Conservation (phyloP, 1,140 invertebrate genomes). For the Euschistus heros region DNA sequence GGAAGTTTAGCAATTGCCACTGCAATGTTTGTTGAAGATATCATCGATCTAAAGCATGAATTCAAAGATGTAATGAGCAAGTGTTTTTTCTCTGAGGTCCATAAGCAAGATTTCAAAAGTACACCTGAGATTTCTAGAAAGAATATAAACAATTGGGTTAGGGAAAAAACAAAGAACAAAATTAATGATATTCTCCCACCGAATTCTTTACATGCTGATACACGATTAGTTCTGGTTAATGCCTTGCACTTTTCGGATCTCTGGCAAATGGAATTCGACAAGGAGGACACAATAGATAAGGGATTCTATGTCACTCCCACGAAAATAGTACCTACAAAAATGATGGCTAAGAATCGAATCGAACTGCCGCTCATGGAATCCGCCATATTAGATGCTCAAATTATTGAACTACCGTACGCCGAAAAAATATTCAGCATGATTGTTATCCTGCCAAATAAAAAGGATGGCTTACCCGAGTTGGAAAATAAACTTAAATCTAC, state of each 20-base stretch:
- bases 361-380: constrained; percentile 42
- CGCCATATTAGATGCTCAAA: constrained; percentile 39
- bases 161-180: constrained; percentile 55
- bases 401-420: constrained; percentile 46
- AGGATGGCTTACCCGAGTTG: too few species aligned
- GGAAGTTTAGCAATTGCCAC: constrained; percentile 50
- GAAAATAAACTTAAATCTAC: too few species aligned
- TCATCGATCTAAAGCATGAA: constrained; percentile 37
- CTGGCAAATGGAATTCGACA: constrained; percentile 49
- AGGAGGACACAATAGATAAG: constrained; percentile 34
- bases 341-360: constrained; percentile 48
- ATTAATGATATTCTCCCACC: constrained; percentile 53
- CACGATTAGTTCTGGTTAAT: constrained; percentile 61
- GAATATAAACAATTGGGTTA: constrained; percentile 59
- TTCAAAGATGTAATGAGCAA: constrained; percentile 39
- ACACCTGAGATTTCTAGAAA: constrained; percentile 35
- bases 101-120: constrained; percentile 43
- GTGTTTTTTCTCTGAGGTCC: constrained; percentile 42
- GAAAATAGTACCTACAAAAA: constrained; percentile 41
- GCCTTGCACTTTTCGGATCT: constrained; percentile 76
- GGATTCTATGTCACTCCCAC: constrained; percentile 40
- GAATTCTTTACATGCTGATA: constrained; percentile 40
- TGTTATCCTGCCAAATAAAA: too few species aligned
- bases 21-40: constrained; percentile 46
- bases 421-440: constrained; percentile 23